Conservation (phyloP, 2,113 vertebrate species). For the Neomonachus schauinslandi region DNA sequence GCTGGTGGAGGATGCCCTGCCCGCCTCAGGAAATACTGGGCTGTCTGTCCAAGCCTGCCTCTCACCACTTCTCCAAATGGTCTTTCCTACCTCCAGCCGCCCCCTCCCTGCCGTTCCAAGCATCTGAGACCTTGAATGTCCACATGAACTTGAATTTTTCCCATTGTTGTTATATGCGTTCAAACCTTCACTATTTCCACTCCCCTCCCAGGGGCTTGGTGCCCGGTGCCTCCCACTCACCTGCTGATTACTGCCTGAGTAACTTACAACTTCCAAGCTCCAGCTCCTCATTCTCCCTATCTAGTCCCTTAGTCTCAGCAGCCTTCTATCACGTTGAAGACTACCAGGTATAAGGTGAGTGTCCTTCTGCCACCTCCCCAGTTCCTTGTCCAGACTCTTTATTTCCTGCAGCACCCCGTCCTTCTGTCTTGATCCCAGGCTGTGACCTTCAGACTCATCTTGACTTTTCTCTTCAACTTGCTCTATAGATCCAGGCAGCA, state of each 20-base stretch:
- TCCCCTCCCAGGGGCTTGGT: neutral
- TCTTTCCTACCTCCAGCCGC: neutral
- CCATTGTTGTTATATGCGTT: neutral
- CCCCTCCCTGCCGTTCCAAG: neutral
- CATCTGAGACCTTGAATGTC: neutral
- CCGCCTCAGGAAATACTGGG: neutral
- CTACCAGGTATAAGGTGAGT: neutral
- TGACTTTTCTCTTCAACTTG: constrained; percentile 16
- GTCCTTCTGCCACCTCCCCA: neutral
- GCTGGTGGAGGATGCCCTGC: neutral
- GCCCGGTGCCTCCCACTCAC: neutral
- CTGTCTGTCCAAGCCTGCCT: neutral
- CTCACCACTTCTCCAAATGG: neutral
- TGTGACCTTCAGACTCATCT: neutral
- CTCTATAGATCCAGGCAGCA: neutral
- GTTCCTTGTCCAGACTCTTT: neutral
- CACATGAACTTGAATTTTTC: neutral
- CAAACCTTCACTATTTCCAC: neutral
- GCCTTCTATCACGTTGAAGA: neutral
- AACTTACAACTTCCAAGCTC: neutral
- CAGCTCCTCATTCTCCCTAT: neutral
- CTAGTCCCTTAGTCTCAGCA: neutral
- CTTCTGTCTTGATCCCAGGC: neutral
- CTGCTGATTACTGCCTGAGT: neutral
- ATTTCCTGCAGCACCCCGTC: neutral